These are phyloP conservation scores for Spodoptera littoralis DNA, from an alignment of 2,888 invertebrate species.

Conservation along the genomic window DNA sequence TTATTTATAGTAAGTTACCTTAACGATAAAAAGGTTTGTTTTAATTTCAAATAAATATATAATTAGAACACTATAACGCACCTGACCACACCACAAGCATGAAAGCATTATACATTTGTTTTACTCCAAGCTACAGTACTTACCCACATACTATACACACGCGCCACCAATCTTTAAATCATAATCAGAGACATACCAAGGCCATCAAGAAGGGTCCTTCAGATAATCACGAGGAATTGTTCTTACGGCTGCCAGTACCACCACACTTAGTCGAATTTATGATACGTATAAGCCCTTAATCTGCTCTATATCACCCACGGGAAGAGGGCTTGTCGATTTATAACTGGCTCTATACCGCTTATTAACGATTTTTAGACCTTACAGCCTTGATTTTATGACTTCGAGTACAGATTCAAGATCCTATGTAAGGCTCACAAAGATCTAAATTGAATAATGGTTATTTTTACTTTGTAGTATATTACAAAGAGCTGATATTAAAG, in stretches of 20 bases:
- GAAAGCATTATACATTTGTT: no score
- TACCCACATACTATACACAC: no score
- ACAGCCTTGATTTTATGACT: constrained; percentile 23
- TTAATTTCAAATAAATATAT: no score
- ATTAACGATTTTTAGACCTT: constrained; percentile 26
- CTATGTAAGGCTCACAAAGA: neutral
- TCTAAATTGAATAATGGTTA: no score
- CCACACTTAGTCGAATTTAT: constrained; percentile 37
- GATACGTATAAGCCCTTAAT: constrained; percentile 33
- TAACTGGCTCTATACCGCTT: constrained; percentile 16
- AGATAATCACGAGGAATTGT: constrained; percentile 43
- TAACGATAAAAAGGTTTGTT: no score
- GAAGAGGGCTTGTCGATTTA: constrained; percentile 24
- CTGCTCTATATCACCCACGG: constrained; percentile 40
- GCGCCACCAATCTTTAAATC: constrained; percentile 21
- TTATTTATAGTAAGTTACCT: no score
- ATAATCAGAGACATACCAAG: constrained; percentile 10
- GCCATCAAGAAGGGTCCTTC: constrained; percentile 19
- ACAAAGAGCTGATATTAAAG: no score
- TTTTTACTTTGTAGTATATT: neutral
- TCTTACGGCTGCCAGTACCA: constrained; percentile 40
- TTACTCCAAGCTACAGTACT: no score
- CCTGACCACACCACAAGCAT: no score
- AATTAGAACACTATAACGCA: no score
- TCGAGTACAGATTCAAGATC: constrained; percentile 18